Evolutionary conservation across 2,113 vertebrate genomes (phyloP).

Genomic region (Pitta sordida): DNA sequence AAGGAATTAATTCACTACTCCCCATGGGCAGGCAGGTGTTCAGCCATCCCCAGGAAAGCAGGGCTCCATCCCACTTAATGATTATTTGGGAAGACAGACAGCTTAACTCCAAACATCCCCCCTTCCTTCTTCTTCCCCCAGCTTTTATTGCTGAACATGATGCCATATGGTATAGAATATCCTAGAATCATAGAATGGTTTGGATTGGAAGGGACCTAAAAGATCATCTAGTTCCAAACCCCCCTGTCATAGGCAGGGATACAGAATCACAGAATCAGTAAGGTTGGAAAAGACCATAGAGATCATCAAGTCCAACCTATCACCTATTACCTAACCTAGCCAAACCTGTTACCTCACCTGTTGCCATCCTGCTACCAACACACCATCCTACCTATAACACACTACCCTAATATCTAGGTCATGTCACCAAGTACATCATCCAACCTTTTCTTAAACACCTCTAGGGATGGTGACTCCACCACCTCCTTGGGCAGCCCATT

Average conservation of each 20-base stretch:
- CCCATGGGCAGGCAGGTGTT: not conserved
- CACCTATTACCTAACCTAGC: too few relatives aligned
- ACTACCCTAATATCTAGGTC: too few relatives aligned
- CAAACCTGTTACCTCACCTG: too few relatives aligned
- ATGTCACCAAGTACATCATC: too few relatives aligned
- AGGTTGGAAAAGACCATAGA: too few relatives aligned
- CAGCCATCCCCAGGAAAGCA: not conserved
- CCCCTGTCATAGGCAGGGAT: not conserved
- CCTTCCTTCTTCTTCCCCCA: not conserved
- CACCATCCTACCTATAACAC: too few relatives aligned
- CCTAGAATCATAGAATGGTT: not conserved
- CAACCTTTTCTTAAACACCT: too few relatives aligned
- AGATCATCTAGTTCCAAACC: not conserved
- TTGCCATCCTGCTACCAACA: too few relatives aligned
- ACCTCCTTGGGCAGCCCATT: too few relatives aligned
- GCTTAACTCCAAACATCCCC: fast-evolving
- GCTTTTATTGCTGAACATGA: not conserved
- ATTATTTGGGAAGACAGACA: not conserved
- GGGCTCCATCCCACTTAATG: not conserved
- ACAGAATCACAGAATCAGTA: too few relatives aligned
- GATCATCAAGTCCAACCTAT: too few relatives aligned
- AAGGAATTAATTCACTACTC: not conserved
- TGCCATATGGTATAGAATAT: not conserved
- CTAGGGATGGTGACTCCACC: too few relatives aligned
- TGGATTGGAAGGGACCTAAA: not conserved